phyloP scores from a whole-genome alignment of 2,888 invertebrate genomes.

The Icerya purchasi region DNA sequence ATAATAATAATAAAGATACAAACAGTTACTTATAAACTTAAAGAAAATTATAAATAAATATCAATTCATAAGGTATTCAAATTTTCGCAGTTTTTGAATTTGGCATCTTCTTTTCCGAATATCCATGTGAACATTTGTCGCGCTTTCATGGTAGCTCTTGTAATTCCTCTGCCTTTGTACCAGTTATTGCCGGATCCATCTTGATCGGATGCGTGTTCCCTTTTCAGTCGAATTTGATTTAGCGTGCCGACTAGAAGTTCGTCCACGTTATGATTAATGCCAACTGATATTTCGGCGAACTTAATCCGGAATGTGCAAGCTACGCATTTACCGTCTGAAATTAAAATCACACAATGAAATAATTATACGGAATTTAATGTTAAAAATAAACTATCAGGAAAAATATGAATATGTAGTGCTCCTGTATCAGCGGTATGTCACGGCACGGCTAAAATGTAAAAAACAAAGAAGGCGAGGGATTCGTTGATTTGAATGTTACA shows the following conservation, averaged over 20 bases:
- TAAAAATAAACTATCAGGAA: no score
- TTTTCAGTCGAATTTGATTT: conserved; percentile 70
- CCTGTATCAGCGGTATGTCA: no score
- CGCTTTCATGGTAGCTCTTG: conserved; percentile 72
- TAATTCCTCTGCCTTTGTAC: conserved; percentile 67
- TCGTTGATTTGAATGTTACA: no score
- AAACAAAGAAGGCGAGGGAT: no score
- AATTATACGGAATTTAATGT: no score
- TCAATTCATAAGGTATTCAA: conserved; percentile 56
- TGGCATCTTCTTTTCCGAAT: conserved; percentile 67
- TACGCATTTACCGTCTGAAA: conserved; percentile 72
- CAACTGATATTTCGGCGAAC: conserved; percentile 87
- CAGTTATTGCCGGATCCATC: conserved; percentile 12
- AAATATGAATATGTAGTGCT: no score
- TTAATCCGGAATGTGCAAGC: conserved; percentile 80
- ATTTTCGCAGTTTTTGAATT: conserved; percentile 80
- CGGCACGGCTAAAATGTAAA: no score
- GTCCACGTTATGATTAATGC: conserved; percentile 90
- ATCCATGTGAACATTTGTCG: conserved; percentile 80
- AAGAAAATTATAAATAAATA: no score
- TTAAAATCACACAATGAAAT: no score
- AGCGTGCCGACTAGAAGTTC: conserved; percentile 82
- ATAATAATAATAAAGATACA: no score
- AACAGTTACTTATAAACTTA: no score
- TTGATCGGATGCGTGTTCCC: conserved; percentile 18